Conservation (phyloP, 2,888 invertebrate species). For the Volucella zonaria region DNA sequence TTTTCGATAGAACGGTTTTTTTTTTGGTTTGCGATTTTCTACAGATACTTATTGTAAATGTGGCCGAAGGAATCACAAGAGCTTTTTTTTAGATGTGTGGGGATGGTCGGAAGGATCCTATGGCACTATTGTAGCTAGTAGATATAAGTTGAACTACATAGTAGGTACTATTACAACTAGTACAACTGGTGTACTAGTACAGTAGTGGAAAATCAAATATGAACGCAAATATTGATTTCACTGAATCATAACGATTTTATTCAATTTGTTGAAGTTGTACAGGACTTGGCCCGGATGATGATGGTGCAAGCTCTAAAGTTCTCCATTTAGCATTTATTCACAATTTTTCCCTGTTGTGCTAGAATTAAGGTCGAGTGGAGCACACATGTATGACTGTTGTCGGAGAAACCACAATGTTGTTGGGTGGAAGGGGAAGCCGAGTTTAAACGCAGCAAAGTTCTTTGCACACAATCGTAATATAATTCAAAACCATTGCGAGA, state of each 20-base stretch:
- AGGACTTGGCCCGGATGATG: background rate
- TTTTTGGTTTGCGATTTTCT: too few species aligned
- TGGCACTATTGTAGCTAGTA: too few species aligned
- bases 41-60: too few species aligned
- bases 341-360: conserved; percentile 26
- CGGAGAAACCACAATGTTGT: conserved; percentile 59
- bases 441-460: conserved; percentile 67
- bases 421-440: conserved; percentile 36
- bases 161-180: background rate
- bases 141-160: conserved; percentile 3
- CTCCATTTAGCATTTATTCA: conserved; percentile 42
- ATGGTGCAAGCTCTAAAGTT: conserved; percentile 37
- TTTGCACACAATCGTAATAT: conserved; percentile 72
- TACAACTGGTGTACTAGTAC: background rate
- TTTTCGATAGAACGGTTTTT: too few species aligned
- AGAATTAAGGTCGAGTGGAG: conserved; percentile 70
- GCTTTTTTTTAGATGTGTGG: too few species aligned
- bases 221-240: conserved; percentile 49
- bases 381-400: conserved; percentile 66
- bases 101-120: too few species aligned
- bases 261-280: conserved; percentile 20
- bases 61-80: too few species aligned
- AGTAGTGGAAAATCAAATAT: conserved; percentile 19
- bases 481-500: conserved; percentile 69
- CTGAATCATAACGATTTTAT: conserved; percentile 47